Evolutionary conservation across 2,797 vertebrate species (phyloP), one percentile per base, ranked within the genome.

Genomic region (Acanthurus lineatus): DNA sequence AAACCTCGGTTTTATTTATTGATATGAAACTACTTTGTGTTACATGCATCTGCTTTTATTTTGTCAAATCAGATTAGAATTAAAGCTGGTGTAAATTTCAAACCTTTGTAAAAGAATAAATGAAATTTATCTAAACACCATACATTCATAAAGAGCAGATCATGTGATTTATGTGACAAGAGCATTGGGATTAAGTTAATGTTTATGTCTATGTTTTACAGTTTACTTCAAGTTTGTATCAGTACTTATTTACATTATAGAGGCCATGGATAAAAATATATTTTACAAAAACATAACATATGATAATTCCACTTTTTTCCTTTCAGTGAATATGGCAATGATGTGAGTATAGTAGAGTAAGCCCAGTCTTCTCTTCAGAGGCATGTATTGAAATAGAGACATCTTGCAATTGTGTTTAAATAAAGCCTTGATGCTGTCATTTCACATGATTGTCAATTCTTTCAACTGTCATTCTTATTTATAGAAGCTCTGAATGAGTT

Each of bases 381-480:
- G 70, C 47, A 44, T 61, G 2, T 53, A 25, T 38, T 65, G 52
- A 79, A 81, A 83, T 57, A 73, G 71, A 81, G 68, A 74, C 4
- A 4, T 85, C 69, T 76, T 57, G 17, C 32, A 52, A 40, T 75
- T 19, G 57, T 48, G 52, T 85, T 82, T 88, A 86, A 91, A 88
- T 88, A 81, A 84, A 89, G 79, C 73, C 70, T 58, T 19, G 9
- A 60, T 68, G 56, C 78, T 78, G 73, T 80, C 65, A 59, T 82
- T 83, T 78, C 79, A 84, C 61, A 71, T 75, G 48, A 79, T 67
- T 83, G 69, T 86, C 81, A 76, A 66, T 65, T 83, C 81, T 81
- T 81, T 86, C 19, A 68, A 54, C 63, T 69, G 78, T 64, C 25
- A 22, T 40, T 45, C 49, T 56, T 85, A 88, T 86, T 81, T 84